These are phyloP conservation scores for Syrmaticus mikado DNA, from an alignment of 2,113 vertebrate genomes.

Conservation along the genomic window DNA sequence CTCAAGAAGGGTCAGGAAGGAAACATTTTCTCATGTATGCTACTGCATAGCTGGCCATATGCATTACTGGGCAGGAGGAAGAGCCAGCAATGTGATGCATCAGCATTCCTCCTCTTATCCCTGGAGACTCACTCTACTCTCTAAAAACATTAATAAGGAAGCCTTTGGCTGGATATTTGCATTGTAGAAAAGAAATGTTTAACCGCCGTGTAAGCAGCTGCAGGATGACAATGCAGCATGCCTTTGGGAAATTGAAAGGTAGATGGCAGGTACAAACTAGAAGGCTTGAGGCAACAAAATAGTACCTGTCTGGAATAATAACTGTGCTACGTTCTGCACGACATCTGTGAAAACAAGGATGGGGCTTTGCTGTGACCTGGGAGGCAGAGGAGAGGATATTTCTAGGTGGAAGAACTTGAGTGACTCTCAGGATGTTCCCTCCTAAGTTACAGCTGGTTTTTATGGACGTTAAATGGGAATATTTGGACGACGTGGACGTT, in stretches of 20 bases:
- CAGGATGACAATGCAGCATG: background rate
- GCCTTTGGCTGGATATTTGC: background rate
- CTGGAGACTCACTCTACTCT: background rate
- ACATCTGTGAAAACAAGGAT: background rate
- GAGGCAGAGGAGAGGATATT: background rate
- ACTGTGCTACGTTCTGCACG: background rate
- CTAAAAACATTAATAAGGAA: background rate
- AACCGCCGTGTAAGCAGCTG: background rate
- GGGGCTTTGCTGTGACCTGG: background rate
- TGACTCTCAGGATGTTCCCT: background rate
- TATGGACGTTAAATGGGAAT: background rate
- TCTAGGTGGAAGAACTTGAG: background rate
- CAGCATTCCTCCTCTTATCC: background rate
- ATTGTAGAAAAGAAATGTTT: background rate
- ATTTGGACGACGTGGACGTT: background rate
- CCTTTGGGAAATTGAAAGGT: slow-evolving; percentile 21
- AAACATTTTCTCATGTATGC: background rate
- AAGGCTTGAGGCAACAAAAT: background rate
- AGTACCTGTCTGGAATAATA: slow-evolving; percentile 8
- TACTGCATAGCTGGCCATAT: background rate
- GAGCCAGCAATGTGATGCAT: background rate
- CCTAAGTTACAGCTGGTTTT: background rate
- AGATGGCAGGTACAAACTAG: background rate
- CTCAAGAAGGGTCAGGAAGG: background rate
- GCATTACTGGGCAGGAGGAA: background rate